Evolutionary conservation across 2,888 invertebrate species (phyloP), one percentile per base, ranked within the genome.

Genomic region (Congeria kusceri): DNA sequence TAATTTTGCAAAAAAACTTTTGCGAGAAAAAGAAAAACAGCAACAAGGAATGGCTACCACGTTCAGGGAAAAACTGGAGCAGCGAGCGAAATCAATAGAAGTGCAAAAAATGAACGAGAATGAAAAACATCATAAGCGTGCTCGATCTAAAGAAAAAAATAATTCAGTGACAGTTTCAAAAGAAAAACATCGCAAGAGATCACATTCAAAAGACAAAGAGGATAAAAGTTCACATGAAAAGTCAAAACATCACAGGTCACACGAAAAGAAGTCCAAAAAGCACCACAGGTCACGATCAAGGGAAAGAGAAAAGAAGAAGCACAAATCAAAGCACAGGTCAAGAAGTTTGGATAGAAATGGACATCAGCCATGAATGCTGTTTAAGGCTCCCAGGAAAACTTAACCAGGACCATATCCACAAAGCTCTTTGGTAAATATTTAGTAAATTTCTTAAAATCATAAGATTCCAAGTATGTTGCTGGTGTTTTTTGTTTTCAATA

Each of bases 241-340:
- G 39, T 39, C 39, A 9, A 39, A 39, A 39, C 39, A 39, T 11
- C 39, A 39, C 32, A 62, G 73, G 58, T 83, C 83, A 11, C 58
- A 68, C 18, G 76, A 82, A 20, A 68, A 59, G 58, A 27, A 57
- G 62, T 68, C 71, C 1, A 68, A 70, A 57, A 85, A 86, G 63
- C 83, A 39, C 39, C 39, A 84, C 59, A 56, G 76, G 32, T 81
- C 68, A 9, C 18, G 47, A 23, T 64, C 75, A 5, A 67, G 57
- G 44, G 63, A 72, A 20, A 81, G 64, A 32, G 74, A 80, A 20
- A 80, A 73, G 61, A 69, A 77, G 27, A 80, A 74, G 56, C 28
- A 61, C 11, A 68, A 39, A 25, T 47, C 53, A 23, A 56, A 65
- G 25, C 77, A 77, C n/a, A n/a, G n/a, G n/a, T n/a, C n/a, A 18